Percentiles rank a stretch among this genome's conserved stretches.
Conservation (phyloP, 2,888 invertebrate species). For the Brachyptera putata region DNA sequence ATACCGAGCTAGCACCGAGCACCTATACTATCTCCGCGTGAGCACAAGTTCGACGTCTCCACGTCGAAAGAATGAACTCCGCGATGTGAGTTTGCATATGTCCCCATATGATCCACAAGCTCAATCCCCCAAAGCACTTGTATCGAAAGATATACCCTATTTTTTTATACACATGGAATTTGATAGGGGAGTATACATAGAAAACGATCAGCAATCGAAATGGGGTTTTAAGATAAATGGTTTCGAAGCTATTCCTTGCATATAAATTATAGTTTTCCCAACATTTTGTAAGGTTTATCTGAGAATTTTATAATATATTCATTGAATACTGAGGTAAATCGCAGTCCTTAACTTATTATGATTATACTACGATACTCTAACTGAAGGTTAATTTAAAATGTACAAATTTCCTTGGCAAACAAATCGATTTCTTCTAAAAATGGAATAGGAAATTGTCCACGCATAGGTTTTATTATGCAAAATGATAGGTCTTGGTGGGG, state of each 20-base stretch:
- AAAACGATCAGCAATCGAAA: slow-evolving; percentile 9
- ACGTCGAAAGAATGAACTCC: neutral
- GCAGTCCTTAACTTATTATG: no score
- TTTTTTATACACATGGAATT: slow-evolving; percentile 6
- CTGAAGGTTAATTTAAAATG: neutral
- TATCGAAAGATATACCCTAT: slow-evolving; percentile 23
- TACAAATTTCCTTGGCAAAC: neutral
- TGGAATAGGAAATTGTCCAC: neutral
- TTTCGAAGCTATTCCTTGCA: slow-evolving; percentile 15
- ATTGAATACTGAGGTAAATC: neutral
- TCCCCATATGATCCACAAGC: neutral
- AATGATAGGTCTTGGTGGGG: neutral
- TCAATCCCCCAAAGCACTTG: slow-evolving; percentile 15
- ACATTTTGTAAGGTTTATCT: neutral
- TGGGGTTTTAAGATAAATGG: slow-evolving; percentile 23
- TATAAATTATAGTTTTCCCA: slow-evolving; percentile 18
- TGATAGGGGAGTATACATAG: slow-evolving; percentile 12
- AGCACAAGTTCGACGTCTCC: neutral
- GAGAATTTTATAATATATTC: neutral
- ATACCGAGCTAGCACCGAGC: neutral
- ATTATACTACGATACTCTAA: neutral
- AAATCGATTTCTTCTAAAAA: neutral
- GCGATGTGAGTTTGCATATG: slow-evolving; percentile 19
- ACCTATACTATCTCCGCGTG: neutral
- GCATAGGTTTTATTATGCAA: neutral